Percentiles rank a stretch among this genome's conserved stretches.
Conservation (phyloP, 2,888 invertebrate genomes). For the Mechanitis messenoides region DNA sequence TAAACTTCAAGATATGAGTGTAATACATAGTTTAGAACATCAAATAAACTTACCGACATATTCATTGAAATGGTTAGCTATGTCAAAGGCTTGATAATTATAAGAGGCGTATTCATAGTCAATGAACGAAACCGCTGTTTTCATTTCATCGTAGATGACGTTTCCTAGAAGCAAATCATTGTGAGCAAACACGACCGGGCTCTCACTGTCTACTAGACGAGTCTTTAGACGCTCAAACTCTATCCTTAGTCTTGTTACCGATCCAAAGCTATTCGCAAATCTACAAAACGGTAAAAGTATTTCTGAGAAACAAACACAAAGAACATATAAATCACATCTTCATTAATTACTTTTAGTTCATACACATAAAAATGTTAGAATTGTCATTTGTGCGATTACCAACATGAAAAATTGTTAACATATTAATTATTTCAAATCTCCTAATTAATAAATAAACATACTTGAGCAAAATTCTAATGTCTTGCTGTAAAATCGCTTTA, state of each 20-base stretch:
- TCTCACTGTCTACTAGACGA: slow-evolving; percentile 78
- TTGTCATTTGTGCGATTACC: too few species aligned
- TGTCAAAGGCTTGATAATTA: slow-evolving; percentile 97
- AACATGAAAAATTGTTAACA: too few species aligned
- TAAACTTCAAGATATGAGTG: too few species aligned
- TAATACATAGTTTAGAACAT: neutral
- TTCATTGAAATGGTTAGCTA: slow-evolving; percentile 98
- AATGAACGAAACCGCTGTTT: slow-evolving; percentile 89
- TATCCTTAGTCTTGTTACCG: slow-evolving; percentile 80
- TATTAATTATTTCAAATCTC: too few species aligned
- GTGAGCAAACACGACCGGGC: slow-evolving; percentile 95
- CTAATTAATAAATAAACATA: too few species aligned
- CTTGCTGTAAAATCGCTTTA: too few species aligned
- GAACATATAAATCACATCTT: neutral
- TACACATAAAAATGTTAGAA: too few species aligned
- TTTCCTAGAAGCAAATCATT: slow-evolving; percentile 98
- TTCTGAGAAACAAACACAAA: slow-evolving; percentile 7
- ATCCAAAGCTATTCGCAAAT: slow-evolving; percentile 80
- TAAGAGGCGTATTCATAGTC: slow-evolving; percentile 97
- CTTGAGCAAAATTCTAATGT: too few species aligned
- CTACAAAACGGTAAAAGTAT: slow-evolving; percentile 66
- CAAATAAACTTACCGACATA: slow-evolving; percentile 86
- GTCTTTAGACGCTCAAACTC: slow-evolving; percentile 82
- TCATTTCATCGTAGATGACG: slow-evolving; percentile 86
- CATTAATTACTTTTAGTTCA: neutral